These are phyloP conservation scores for Hylomyscus alleni DNA, from an alignment of 2,797 vertebrate species.

Conservation along the genomic window DNA sequence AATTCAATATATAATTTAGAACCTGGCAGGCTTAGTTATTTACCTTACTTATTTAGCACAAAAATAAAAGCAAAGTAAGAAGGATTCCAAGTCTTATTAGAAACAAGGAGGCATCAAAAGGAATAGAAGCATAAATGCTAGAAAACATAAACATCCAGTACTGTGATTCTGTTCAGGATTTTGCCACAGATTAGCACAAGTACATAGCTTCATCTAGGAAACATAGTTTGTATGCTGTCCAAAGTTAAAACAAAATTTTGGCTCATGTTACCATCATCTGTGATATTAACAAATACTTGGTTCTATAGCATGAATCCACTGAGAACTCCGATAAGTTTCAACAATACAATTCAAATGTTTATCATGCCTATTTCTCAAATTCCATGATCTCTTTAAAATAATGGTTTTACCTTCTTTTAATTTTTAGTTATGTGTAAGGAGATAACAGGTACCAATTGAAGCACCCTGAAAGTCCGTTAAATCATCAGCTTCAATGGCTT, in stretches of 20 bases:
- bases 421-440: not conserved
- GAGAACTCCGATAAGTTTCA: conserved; percentile 18
- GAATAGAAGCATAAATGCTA: not conserved
- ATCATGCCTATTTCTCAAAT: not conserved
- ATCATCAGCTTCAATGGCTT: conserved; percentile 68
- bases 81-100: not conserved
- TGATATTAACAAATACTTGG: conserved; percentile 41
- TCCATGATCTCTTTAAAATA: not conserved
- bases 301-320: not conserved
- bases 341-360: not conserved
- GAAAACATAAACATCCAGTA: not conserved
- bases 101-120: not conserved
- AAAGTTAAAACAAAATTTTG: conserved; percentile 1
- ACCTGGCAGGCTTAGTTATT: not conserved
- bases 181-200: not conserved
- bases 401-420: conserved; percentile 24
- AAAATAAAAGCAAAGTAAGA: not conserved
- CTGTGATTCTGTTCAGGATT: not conserved
- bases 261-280: not conserved
- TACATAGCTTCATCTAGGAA: conserved; percentile 23
- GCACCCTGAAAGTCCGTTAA: not conserved
- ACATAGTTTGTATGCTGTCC: accelerated
- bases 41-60: not conserved
- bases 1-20: not conserved
- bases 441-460: conserved; percentile 71